Percentiles rank a stretch among this genome's conserved stretches.
These are phyloP conservation scores for Lates calcarifer DNA, from an alignment of 2,113 vertebrate species.

Conservation along the genomic window DNA sequence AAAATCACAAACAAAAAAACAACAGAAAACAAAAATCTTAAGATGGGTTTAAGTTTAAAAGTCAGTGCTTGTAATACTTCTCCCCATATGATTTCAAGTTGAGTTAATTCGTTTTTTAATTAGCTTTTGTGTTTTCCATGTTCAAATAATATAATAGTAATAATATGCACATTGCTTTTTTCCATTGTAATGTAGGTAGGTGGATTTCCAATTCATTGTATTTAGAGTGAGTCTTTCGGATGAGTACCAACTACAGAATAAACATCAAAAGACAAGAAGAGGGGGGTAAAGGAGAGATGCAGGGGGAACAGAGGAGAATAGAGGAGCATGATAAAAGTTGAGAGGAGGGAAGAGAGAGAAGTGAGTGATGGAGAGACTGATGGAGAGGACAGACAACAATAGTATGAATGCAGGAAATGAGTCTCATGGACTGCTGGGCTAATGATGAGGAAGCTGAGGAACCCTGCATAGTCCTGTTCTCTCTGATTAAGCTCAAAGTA, in stretches of 20 bases:
- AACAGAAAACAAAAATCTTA: no score
- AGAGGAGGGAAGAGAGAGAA: conserved; percentile 21
- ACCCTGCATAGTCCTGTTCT: conserved; percentile 31
- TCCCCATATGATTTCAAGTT: no score
- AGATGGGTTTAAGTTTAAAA: no score
- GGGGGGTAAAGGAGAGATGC: background rate
- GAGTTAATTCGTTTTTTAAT: no score
- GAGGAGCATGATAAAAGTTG: conserved; percentile 2
- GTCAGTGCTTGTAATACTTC: no score
- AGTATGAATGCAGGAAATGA: conserved; percentile 57
- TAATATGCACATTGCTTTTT: no score
- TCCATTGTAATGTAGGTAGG: no score
- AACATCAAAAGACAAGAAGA: conserved; percentile 51
- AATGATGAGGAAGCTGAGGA: conserved; percentile 53
- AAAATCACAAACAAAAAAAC: no score
- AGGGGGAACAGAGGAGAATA: background rate
- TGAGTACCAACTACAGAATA: conserved; percentile 25
- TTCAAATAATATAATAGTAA: no score
- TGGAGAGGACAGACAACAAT: conserved; percentile 44
- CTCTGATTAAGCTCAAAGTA: conserved; percentile 43
- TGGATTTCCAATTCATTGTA: conserved; percentile 17
- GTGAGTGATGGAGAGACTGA: background rate
- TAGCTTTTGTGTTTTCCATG: no score
- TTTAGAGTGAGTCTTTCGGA: conserved; percentile 18
- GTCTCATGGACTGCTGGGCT: conserved; percentile 36